Evolutionary conservation across 2,113 vertebrate genomes (phyloP), one percentile per base, ranked within the genome.

Genomic region (Labeo catla): DNA sequence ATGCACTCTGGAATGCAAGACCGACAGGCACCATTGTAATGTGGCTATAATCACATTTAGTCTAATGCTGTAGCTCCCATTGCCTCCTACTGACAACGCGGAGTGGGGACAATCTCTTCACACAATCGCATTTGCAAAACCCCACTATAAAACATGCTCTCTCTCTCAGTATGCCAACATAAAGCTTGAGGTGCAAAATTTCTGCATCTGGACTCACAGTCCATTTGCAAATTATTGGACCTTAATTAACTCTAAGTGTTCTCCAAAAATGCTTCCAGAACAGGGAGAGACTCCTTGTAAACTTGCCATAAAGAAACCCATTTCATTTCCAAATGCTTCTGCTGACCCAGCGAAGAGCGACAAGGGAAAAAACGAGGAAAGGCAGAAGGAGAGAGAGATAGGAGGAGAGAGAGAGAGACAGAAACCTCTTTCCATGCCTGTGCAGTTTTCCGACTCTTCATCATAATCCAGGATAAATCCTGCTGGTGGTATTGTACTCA

Each of bases 391-490:
- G 76, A 61, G 43, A 87, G 43, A 81, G 43, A 66, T 57, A 76
- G 43, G 52, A 74, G 28, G 72, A 52, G 68, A 59, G 50, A 84
- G 50, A 84, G 39, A 76, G 84, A 81, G 59, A 66, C 65, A 45
- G 80, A 86, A 36, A 70, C 81, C 81, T 83, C 78, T 82, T 84
- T 49, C 81, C 65, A 83, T 82, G 80, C 89, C 86, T 89, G 89
- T 91, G 87, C 88, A 86, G 43, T 65, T 89, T 88, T 61, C 83
- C 89, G 89, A 89, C 88, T 90, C 84, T 87, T 91, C 87, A 87
- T 91, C 89, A 90, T 90, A 87, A 87, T 86, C 89, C 63, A 34
- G 73, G 81, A 81, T 92, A 89, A 90, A 91, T 86, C 86, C 72
- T 86, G 70, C 76, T 12, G 65, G 76, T 86, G 87, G 90, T 91